Conservation (phyloP, 2,888 invertebrate genomes). For the Emmelina monodactyla region DNA sequence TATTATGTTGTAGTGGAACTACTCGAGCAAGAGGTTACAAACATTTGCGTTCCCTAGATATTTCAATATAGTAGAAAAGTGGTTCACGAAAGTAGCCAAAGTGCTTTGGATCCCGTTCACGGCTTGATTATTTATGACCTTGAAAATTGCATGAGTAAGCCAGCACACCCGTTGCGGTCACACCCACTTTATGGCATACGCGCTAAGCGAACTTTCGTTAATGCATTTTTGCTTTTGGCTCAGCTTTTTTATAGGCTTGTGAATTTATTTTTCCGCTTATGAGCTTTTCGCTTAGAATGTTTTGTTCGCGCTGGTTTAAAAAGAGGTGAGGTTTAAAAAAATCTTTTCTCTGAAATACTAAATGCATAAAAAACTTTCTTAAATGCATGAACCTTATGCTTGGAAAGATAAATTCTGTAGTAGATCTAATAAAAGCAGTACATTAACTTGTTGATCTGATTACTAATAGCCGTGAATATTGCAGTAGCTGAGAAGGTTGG, state of each 20-base stretch:
- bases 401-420: no score
- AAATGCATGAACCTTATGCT: no score
- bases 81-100: slow-evolving; percentile 66
- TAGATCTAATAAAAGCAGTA: slow-evolving; percentile 7
- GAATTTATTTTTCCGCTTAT: neutral
- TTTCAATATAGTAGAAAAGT: slow-evolving; percentile 42
- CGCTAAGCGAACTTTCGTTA: slow-evolving; percentile 49
- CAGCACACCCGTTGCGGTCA: slow-evolving; percentile 55
- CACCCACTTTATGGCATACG: slow-evolving; percentile 54
- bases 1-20: neutral
- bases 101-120: slow-evolving; percentile 57
- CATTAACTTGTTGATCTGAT: slow-evolving; percentile 14
- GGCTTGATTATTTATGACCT: slow-evolving; percentile 63
- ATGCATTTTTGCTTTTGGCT: slow-evolving; percentile 29
- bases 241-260: slow-evolving; percentile 16
- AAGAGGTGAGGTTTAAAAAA: no score
- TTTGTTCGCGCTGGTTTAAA: no score
- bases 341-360: no score
- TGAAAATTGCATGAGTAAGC: slow-evolving; percentile 63
- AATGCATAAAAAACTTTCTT: no score
- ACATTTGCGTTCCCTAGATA: slow-evolving; percentile 30
- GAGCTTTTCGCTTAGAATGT: no score
- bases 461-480: slow-evolving; percentile 30
- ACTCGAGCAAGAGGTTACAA: slow-evolving; percentile 5
- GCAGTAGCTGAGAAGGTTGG: slow-evolving; percentile 19